Percentiles rank a stretch among this genome's conserved stretches.
Evolutionary conservation across 1,140 invertebrate genomes (phyloP).

Genomic region (Drosophila novamexicana): DNA sequence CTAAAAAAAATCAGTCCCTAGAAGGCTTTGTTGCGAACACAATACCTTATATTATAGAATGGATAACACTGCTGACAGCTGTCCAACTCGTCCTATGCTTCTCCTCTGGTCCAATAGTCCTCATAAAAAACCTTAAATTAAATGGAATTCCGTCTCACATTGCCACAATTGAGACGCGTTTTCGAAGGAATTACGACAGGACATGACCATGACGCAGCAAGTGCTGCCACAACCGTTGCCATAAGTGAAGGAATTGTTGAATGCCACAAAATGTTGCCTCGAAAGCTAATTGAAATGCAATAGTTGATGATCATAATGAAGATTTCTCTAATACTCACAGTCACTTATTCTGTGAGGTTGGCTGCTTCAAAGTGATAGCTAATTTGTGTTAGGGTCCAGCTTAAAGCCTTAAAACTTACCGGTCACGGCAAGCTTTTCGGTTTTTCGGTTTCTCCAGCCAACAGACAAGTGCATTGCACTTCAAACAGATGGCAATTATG

Average conservation of each 20-base stretch:
- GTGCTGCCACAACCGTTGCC: constrained; percentile 12
- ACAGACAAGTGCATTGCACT: constrained; percentile 8
- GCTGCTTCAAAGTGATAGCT: background rate
- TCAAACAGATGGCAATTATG: constrained; percentile 34
- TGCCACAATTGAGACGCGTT: too few relatives aligned
- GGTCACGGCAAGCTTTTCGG: background rate
- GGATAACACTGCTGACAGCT: background rate
- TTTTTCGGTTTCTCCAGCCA: background rate
- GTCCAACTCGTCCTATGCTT: too few relatives aligned
- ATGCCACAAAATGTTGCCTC: constrained; percentile 7
- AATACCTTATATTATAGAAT: background rate
- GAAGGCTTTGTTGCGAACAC: background rate
- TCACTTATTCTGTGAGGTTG: too few relatives aligned
- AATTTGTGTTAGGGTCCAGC: background rate
- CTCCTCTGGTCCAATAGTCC: background rate
- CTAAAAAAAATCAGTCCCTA: too few relatives aligned
- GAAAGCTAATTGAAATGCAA: constrained; percentile 18
- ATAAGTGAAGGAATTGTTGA: background rate
- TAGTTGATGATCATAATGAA: background rate
- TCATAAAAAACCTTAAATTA: background rate
- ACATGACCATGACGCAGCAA: background rate
- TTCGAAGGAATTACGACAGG: too few relatives aligned
- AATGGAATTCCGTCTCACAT: background rate
- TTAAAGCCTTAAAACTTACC: background rate
- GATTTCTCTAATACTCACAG: background rate